These are phyloP conservation scores for Tachysurus vachellii DNA, from an alignment of 2,113 vertebrate genomes.

Conservation along the genomic window DNA sequence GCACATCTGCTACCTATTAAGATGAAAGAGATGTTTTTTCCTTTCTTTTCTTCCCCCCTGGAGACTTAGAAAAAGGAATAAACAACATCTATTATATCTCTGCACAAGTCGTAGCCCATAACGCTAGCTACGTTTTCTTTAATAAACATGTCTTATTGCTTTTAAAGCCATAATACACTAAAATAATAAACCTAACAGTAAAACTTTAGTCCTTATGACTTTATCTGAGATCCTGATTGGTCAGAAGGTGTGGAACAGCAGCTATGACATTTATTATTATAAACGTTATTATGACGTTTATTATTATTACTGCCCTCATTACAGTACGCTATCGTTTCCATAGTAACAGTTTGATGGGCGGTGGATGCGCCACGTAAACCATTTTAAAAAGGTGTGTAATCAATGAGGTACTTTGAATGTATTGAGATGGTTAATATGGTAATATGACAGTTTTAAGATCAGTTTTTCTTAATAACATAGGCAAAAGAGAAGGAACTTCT, in stretches of 20 bases:
- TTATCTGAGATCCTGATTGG: neutral
- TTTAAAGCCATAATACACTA: neutral
- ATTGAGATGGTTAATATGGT: neutral
- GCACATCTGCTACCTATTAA: constrained; percentile 44
- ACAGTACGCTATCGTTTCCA: neutral
- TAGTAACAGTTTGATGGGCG: neutral
- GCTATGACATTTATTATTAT: neutral
- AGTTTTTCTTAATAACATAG: no score
- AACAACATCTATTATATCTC: constrained; percentile 45
- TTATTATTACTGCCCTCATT: no score
- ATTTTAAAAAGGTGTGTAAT: neutral
- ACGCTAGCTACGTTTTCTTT: constrained; percentile 15
- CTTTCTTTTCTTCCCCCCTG: neutral
- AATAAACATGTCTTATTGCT: constrained; percentile 46
- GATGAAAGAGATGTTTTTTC: constrained; percentile 37
- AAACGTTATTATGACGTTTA: no score
- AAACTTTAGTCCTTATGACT: neutral
- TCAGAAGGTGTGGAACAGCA: neutral
- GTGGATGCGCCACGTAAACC: no score
- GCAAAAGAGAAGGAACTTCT: no score
- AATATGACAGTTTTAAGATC: no score
- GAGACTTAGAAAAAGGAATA: constrained; percentile 55
- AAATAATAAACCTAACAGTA: neutral
- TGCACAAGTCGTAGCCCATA: neutral
- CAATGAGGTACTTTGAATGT: no score